Base-by-base conservation (phyloP, 2,888 invertebrate species). In the Auanema freiburgensis region DNA sequence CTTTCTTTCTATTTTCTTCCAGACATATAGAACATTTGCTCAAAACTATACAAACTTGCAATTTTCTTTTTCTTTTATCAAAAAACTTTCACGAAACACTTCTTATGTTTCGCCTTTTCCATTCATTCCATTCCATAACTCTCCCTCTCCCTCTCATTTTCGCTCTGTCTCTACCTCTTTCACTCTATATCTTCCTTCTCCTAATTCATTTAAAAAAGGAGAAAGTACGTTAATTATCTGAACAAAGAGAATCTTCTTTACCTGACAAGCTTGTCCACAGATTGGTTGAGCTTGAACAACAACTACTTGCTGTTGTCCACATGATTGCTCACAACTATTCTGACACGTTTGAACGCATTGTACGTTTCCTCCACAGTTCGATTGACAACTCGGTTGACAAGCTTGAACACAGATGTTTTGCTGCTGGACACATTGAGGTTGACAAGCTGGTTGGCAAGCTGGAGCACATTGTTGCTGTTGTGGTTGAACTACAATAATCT, bases 191-290 rank as follows among this genome's bases (percentile, higher is more conserved):
- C n/a, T n/a, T n/a, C n/a, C n/a, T n/a, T n/a, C n/a, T n/a, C n/a
- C n/a, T n/a, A n/a, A n/a, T n/a, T n/a, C n/a, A n/a, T n/a, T n/a
- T n/a, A 3, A 8, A 33, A 33, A 33, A 33, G 3, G 33, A 33
- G 33, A 33, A 33, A 33, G 33, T 33, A 33, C 33, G 33, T 8
- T 33, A 33, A 33, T 33, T 33, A 33, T 33, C 33, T 33, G 33
- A 18, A 46, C 46, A 21, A 18, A 18, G 16, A 46, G 21, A 33
- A 21, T 10, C 21, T 14, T 33, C 16, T 66, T 49, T 46, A 79
- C 79, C 68, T 76, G 74, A 63, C 79, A 79, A 18, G 77, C 55
- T 52, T 69, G 73, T 44, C 77, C 77, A 58, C 79, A 79, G 12
- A 68, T 53, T 25, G 72, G 72, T 43, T 61, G 66, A 16, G 74